Conservation (phyloP, 1,140 invertebrate genomes). For the Oscheius sp. region DNA sequence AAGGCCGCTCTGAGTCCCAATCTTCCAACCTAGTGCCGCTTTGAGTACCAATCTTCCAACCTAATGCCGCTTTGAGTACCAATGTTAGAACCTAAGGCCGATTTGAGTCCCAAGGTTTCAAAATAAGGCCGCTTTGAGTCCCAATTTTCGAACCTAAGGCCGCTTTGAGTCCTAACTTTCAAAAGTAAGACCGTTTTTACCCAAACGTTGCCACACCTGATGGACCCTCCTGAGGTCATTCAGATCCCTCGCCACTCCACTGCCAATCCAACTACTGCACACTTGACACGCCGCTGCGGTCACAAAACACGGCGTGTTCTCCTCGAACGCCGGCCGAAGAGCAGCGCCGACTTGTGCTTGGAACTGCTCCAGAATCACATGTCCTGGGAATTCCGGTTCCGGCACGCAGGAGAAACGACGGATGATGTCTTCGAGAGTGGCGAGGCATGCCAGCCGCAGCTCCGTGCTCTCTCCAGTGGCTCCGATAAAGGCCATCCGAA, state of each 20-base stretch:
- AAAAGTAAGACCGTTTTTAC: too few relatives aligned
- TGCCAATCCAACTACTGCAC: slow-evolving; percentile 97
- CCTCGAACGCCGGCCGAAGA: slow-evolving; percentile 87
- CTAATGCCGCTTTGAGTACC: too few relatives aligned
- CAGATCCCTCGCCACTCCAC: slow-evolving; percentile 90
- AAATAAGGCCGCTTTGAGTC: too few relatives aligned
- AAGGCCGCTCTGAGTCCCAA: too few relatives aligned
- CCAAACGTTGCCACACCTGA: too few relatives aligned
- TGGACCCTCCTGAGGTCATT: slow-evolving; percentile 92
- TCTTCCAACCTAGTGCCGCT: too few relatives aligned
- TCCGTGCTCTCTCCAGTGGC: slow-evolving; percentile 95
- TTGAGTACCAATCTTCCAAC: too few relatives aligned
- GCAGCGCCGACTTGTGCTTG: slow-evolving; percentile 97
- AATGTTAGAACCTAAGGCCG: too few relatives aligned
- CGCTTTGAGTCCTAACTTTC: too few relatives aligned
- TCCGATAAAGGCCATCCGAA: slow-evolving; percentile 97
- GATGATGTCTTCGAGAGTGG: slow-evolving; percentile 76
- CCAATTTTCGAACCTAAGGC: too few relatives aligned
- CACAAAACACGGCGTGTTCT: slow-evolving; percentile 92
- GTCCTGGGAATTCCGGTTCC: slow-evolving; percentile 96
- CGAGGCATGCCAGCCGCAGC: slow-evolving; percentile 75
- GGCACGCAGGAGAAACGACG: slow-evolving; percentile 87
- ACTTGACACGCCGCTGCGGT: slow-evolving; percentile 93
- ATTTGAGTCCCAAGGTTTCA: too few relatives aligned
- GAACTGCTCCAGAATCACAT: slow-evolving; percentile 95